Conservation (phyloP, 2,888 invertebrate genomes). For the Congeria kusceri region DNA sequence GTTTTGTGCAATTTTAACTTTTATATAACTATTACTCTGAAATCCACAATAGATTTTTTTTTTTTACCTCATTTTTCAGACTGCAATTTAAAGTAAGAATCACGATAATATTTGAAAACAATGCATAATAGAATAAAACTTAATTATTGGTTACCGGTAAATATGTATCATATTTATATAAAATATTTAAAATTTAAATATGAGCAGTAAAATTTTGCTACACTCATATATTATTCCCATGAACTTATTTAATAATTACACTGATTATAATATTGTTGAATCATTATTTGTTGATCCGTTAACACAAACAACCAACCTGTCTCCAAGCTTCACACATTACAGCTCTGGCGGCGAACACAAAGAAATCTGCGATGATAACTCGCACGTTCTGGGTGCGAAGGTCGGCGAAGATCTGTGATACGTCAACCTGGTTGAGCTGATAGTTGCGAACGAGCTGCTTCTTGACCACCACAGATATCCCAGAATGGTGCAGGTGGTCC, state of each 20-base stretch:
- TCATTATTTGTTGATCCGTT: background rate
- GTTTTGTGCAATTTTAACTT: too few relatives aligned
- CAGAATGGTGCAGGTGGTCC: conserved; percentile 88
- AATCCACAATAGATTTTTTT: too few relatives aligned
- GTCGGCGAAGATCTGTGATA: conserved; percentile 84
- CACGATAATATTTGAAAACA: too few relatives aligned
- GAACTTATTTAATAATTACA: too few relatives aligned
- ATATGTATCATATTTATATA: too few relatives aligned
- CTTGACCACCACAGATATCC: conserved; percentile 89
- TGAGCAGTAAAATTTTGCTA: background rate
- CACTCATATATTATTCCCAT: background rate
- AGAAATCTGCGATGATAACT: conserved; percentile 93
- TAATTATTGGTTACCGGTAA: too few relatives aligned
- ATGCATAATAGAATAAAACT: too few relatives aligned
- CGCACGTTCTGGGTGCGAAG: conserved; percentile 89
- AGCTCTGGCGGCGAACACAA: conserved; percentile 88
- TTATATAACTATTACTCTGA: too few relatives aligned
- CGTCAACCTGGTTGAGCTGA: conserved; percentile 83
- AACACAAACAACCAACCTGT: conserved; percentile 82
- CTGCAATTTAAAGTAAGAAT: too few relatives aligned
- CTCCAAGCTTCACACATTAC: conserved; percentile 93
- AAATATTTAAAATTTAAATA: background rate
- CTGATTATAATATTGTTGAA: too few relatives aligned
- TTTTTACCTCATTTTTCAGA: too few relatives aligned
- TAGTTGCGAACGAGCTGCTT: conserved; percentile 89